Evolutionary conservation across 2,888 invertebrate species (phyloP).

Genomic region (Phasia obesa): DNA sequence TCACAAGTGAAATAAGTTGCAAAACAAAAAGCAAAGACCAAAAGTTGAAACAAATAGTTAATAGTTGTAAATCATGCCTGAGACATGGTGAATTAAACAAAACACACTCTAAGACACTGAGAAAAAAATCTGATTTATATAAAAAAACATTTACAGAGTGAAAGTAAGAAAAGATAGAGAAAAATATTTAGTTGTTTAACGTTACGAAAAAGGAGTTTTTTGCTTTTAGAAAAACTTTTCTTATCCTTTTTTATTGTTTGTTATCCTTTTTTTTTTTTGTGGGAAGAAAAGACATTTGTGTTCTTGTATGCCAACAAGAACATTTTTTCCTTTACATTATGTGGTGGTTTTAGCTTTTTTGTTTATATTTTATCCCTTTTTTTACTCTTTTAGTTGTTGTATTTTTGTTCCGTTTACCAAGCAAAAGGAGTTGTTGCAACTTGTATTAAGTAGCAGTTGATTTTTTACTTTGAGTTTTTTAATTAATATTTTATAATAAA

Average conservation of each 20-base stretch:
- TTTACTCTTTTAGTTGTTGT: conserved; percentile 49
- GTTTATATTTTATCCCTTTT: conserved; percentile 37
- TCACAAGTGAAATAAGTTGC: conserved; percentile 32
- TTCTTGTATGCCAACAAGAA: conserved; percentile 81
- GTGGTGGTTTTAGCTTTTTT: conserved; percentile 77
- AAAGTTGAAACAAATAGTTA: conserved; percentile 22
- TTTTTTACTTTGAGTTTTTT: no score
- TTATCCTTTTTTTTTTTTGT: no score
- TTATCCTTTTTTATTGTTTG: conserved; percentile 51
- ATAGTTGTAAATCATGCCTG: conserved; percentile 47
- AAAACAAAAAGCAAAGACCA: conserved; percentile 52
- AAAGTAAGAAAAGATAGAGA: conserved; percentile 43
- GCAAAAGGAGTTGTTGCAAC: conserved; percentile 14
- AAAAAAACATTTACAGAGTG: conserved; percentile 27
- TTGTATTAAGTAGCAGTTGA: conserved; percentile 2
- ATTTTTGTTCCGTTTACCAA: background rate
- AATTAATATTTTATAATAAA: no score
- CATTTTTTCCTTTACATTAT: conserved; percentile 82
- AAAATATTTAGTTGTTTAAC: background rate
- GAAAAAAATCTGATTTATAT: conserved; percentile 13
- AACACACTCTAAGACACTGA: conserved; percentile 31
- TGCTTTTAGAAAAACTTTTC: conserved; percentile 15
- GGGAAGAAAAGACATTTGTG: conserved; percentile 78
- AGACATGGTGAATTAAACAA: conserved; percentile 40
- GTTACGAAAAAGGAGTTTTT: conserved; percentile 17